Evolutionary conservation across 2,797 vertebrate genomes (phyloP), one percentile per base, ranked within the genome.

Genomic region (Leucoraja ocellata): DNA sequence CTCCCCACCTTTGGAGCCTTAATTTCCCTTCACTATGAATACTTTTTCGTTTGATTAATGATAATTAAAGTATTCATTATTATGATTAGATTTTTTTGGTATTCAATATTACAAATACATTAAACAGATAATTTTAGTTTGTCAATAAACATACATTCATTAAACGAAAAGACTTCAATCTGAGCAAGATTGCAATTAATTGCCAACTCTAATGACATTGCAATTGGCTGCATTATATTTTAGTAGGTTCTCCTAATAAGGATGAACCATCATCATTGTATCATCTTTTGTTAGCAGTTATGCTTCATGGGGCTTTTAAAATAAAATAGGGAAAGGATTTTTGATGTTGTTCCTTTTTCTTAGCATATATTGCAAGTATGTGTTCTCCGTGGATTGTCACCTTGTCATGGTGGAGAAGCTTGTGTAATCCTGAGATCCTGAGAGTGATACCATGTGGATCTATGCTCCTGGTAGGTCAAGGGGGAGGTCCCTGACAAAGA

Each of bases 261-360:
- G 36, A 25, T 46, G 68, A 25, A 73, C 28, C 68, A 91, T 65
- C 36, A 74, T 74, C 23, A 46, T 39, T 39, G 65, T 46, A 11
- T 46, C 71, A 28, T 25, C 32, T 91, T 74, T 91, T 73, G 32
- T 46, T 21, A 90, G 61, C 36, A 14, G 23, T 32, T 73, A 11
- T 14, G 36, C 68, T 65, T 46, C 14, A 9, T 23, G 36, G n/a
- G 54, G 5, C 4, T 28, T 91, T 54, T 23, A 0, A 11, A 46
- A 46, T 73, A 73, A 71, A 91, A 91, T 71, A 91, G 46, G 36
- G 39, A 74, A 91, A 91, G 73, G 46, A 32, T 74, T 91, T 73
- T 14, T 23, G 10, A 74, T 4, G 68, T 39, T 11, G 71, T 18
- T 39, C 88, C 21, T 91, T 39, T 91, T 39, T 86, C 83, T 86